Evolutionary conservation across 2,888 invertebrate genomes (phyloP), one percentile per base, ranked within the genome.

Genomic region (Eristalis tenax): DNA sequence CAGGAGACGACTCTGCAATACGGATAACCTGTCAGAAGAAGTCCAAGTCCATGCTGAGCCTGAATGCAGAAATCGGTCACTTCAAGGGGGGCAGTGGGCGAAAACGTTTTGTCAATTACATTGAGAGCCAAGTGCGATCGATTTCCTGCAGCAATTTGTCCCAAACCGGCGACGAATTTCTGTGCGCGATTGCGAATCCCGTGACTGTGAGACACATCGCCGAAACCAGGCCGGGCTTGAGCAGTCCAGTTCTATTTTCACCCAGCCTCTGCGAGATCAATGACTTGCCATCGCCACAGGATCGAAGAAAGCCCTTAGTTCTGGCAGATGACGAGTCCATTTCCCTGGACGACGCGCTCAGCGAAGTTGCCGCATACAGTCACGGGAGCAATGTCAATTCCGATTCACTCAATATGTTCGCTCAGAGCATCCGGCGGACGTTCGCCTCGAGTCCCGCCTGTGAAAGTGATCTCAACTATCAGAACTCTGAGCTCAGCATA

Each of bases 401-500:
- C 3, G 89, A 89, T 82, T 90, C 90, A 2, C 63, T 90, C 11
- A 89, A 90, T 78, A 79, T 90, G 75, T 89, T 90, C 66, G 87
- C 84, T 61, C 85, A 89, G 57, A 89, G 89, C 18, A 87, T 89
- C 70, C 78, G 89, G 18, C 87, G 89, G 13, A 89, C 89, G 74
- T 90, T 89, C 43, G 88, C 92, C 0, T 91, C 91, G 22, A 93
- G 93, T 76, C 93, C 93, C n/a, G 92, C 93, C 23, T 95, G 95
- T 88, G 95, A 95, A 91, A 95, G 95, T 89, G 95, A 95, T 90
- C 94, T 95, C 2, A 95, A 95, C 90, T 95, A 95, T 89, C 95
- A 95, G 91, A 94, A 95, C 93, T 95, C 95, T 0, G 95, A 95
- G 92, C 94, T 95, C 0, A 95, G 95, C 90, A 95, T 95, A 89